Conservation (phyloP, 2,113 vertebrate genomes). For the Malurus melanocephalus region DNA sequence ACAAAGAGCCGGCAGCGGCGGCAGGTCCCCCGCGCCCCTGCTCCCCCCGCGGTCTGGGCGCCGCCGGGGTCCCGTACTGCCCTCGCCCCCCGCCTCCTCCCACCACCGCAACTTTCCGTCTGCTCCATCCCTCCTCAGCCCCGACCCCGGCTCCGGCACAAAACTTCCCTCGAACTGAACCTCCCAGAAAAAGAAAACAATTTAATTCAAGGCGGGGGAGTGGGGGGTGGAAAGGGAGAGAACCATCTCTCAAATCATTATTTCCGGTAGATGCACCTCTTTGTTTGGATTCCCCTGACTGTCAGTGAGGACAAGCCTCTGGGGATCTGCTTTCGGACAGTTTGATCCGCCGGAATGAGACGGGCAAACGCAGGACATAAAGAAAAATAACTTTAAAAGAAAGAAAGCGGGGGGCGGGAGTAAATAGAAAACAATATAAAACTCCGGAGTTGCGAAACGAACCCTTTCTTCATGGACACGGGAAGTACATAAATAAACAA, state of each 20-base stretch:
- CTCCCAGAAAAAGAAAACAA: constrained; percentile 10
- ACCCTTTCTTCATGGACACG: not conserved
- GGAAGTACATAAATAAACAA: constrained; percentile 19
- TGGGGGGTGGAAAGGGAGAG: constrained; percentile 13
- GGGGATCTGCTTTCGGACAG: constrained; percentile 41
- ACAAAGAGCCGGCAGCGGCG: constrained; percentile 79
- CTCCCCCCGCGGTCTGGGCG: constrained; percentile 25
- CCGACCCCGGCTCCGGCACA: not conserved
- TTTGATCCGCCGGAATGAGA: constrained; percentile 20
- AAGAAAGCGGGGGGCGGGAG: not conserved
- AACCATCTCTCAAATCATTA: constrained; percentile 68
- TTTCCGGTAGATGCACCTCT: constrained; percentile 78
- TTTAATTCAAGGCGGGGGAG: constrained; percentile 7
- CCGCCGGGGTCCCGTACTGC: constrained; percentile 16
- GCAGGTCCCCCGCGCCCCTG: constrained; percentile 76
- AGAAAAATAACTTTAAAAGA: constrained; percentile 3
- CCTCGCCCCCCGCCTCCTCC: not conserved
- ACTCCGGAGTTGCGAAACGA: constrained; percentile 42
- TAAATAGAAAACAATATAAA: not conserved
- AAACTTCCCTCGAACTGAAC: constrained; percentile 58
- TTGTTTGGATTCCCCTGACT: constrained; percentile 75
- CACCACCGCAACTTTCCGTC: constrained; percentile 37
- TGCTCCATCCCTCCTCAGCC: constrained; percentile 17
- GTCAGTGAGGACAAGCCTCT: constrained; percentile 53
- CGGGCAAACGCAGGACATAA: not conserved